These are phyloP conservation scores for Apodemia zela DNA, from an alignment of 2,888 invertebrate species.

Conservation along the genomic window DNA sequence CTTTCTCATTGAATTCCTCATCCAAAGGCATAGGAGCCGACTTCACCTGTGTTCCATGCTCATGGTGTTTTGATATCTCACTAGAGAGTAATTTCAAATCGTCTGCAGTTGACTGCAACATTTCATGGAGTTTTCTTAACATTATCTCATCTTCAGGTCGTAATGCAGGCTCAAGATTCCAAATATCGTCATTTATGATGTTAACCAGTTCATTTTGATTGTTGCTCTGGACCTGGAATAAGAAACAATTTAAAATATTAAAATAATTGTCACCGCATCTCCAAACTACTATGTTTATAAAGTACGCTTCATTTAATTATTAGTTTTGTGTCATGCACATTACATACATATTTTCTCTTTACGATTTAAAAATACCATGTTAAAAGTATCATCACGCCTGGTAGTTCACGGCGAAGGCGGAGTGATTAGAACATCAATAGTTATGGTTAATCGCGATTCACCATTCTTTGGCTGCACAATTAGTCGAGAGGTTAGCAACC, in stretches of 20 bases:
- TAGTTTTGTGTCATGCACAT: neutral
- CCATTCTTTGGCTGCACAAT: too few species aligned
- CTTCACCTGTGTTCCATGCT: slow-evolving; percentile 55
- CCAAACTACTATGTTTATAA: neutral
- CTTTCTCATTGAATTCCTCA: slow-evolving; percentile 70
- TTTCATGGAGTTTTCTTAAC: slow-evolving; percentile 64
- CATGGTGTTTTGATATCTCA: slow-evolving; percentile 58
- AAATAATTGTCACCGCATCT: neutral
- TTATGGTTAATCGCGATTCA: too few species aligned
- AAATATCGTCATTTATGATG: slow-evolving; percentile 66
- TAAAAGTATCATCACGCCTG: too few species aligned
- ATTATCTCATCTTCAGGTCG: slow-evolving; percentile 70
- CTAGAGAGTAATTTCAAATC: slow-evolving; percentile 68
- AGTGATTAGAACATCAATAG: too few species aligned
- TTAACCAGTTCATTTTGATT: slow-evolving; percentile 68
- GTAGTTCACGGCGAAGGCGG: too few species aligned
- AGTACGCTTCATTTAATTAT: too few species aligned
- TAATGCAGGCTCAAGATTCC: slow-evolving; percentile 64
- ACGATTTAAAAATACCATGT: too few species aligned
- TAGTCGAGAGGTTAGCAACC: too few species aligned
- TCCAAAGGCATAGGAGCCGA: slow-evolving; percentile 62
- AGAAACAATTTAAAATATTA: slow-evolving; percentile 8
- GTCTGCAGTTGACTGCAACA: slow-evolving; percentile 72
- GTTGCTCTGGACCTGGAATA: slow-evolving; percentile 68
- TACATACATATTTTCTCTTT: neutral